These are phyloP conservation scores for Motacilla alba DNA, from an alignment of 2,113 vertebrate species.

Conservation along the genomic window DNA sequence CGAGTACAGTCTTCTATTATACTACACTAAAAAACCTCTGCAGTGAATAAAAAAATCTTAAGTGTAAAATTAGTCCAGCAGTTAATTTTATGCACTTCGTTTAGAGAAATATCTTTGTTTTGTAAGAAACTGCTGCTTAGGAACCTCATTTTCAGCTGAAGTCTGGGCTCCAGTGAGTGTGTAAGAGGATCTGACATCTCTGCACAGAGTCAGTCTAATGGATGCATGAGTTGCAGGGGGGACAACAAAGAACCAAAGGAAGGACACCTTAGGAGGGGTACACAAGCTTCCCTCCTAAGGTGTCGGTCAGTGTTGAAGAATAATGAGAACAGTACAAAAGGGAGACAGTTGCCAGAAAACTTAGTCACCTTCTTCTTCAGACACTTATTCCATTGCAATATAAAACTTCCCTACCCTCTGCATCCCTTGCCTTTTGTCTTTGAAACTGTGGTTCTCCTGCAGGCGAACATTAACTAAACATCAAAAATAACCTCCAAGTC, in stretches of 20 bases:
- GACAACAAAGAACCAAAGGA: background rate
- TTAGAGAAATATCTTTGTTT: background rate
- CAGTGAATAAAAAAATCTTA: background rate
- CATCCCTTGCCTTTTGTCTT: background rate
- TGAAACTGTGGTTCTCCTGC: background rate
- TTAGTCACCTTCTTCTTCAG: background rate
- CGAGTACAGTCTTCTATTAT: background rate
- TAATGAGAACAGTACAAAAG: background rate
- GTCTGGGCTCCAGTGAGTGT: background rate
- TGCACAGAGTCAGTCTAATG: background rate
- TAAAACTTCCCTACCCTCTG: background rate
- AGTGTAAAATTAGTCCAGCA: background rate
- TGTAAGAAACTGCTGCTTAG: background rate
- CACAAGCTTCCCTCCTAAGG: background rate
- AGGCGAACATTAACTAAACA: background rate
- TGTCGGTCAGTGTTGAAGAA: background rate
- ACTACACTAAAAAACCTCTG: background rate
- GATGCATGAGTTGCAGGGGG: background rate
- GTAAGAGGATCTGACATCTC: background rate
- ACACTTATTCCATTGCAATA: background rate
- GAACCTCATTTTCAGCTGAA: background rate
- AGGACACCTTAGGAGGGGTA: background rate
- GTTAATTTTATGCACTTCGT: background rate
- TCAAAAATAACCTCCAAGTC: background rate
- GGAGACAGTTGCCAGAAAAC: background rate